These are phyloP conservation scores for Neogale vison DNA, from an alignment of 2,113 vertebrate genomes.

Conservation along the genomic window DNA sequence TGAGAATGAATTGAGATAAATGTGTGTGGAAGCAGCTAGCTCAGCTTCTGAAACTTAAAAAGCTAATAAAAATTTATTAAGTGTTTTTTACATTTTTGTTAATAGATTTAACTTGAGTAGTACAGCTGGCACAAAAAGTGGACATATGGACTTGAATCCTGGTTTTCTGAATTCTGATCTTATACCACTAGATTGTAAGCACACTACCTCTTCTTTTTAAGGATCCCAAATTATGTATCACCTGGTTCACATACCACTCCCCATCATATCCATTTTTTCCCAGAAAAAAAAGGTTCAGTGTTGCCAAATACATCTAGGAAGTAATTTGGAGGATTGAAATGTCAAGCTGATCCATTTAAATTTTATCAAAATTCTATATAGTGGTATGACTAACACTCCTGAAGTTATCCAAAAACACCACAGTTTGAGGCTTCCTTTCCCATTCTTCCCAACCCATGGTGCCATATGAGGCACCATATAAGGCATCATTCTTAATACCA, in stretches of 20 bases:
- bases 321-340: conserved; percentile 8
- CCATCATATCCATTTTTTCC: not conserved
- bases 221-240: not conserved
- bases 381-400: not conserved
- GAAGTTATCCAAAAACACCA: conserved; percentile 11
- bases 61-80: conserved; percentile 27
- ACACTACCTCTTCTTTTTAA: not conserved
- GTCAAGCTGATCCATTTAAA: not conserved
- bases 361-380: conserved; percentile 20
- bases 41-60: conserved; percentile 38
- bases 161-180: conserved; percentile 6
- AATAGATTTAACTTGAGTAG: not conserved
- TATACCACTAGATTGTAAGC: not conserved
- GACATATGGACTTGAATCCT: not conserved
- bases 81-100: not conserved
- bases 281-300: not conserved
- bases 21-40: not conserved
- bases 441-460: not conserved
- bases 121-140: not conserved
- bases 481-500: not conserved
- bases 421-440: not conserved
- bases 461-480: not conserved
- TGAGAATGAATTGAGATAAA: conserved; percentile 42
- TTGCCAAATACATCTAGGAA: conserved; percentile 22
- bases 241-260: not conserved